Conservation (phyloP, 1,140 invertebrate genomes). For the Lepidotrigona ventralis region DNA sequence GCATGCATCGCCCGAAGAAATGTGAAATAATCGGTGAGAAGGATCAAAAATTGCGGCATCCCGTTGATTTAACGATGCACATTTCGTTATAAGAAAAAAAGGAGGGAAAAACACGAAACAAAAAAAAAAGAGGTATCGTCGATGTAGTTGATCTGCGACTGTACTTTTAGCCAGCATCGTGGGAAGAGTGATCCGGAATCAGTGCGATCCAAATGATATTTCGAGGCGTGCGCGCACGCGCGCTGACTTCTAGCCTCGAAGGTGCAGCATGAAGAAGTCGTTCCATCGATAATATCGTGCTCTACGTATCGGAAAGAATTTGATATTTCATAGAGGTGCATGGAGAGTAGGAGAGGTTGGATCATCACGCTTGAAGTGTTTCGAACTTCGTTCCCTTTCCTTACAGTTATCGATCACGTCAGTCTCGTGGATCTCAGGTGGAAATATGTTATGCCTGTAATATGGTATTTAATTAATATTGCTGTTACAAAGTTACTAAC, state of each 20-base stretch:
- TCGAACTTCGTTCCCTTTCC: background rate
- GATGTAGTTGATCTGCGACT: background rate
- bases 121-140: too few relatives aligned
- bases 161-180: slow-evolving; percentile 2
- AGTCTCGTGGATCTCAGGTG: too few relatives aligned
- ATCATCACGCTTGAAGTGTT: background rate
- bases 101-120: too few relatives aligned
- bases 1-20: background rate
- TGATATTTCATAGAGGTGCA: slow-evolving; percentile 46
- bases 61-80: background rate
- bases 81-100: background rate
- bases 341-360: background rate
- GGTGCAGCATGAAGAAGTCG: slow-evolving; percentile 49
- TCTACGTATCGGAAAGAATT: slow-evolving; percentile 39
- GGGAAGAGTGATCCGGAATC: slow-evolving; percentile 46
- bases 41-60: slow-evolving; percentile 7
- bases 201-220: slow-evolving; percentile 44
- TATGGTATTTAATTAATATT: background rate
- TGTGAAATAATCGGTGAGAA: background rate
- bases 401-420: background rate
- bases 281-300: slow-evolving; percentile 42
- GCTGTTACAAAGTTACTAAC: too few relatives aligned
- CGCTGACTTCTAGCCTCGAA: slow-evolving; percentile 40
- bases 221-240: slow-evolving; percentile 17
- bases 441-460: too few relatives aligned